Conservation (phyloP, 2,113 vertebrate species). For the Plotosus lineatus region DNA sequence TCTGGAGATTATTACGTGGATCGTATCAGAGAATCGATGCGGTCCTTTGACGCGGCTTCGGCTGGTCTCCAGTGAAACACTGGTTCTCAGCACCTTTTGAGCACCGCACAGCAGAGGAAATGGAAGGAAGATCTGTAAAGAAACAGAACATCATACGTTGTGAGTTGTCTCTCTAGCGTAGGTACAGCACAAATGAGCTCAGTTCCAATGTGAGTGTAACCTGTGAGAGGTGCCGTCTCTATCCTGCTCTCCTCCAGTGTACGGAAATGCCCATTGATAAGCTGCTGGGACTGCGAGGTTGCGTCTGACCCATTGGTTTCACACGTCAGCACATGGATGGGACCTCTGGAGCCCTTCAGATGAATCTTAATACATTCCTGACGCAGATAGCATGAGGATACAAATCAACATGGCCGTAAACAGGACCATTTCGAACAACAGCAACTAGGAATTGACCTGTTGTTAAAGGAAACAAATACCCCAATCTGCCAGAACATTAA, state of each 20-base stretch:
- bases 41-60: constrained; percentile 5
- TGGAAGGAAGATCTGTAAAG: constrained; percentile 36
- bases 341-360: constrained; percentile 82
- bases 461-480: too few relatives aligned
- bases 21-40: background rate
- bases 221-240: constrained; percentile 43
- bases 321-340: constrained; percentile 79
- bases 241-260: constrained; percentile 68
- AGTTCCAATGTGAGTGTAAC: constrained; percentile 36
- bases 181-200: background rate
- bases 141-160: background rate
- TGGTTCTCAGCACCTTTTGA: constrained; percentile 9
- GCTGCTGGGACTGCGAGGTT: background rate
- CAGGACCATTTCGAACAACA: background rate
- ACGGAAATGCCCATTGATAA: constrained; percentile 51
- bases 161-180: background rate
- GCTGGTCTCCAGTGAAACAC: background rate
- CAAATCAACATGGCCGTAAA: background rate
- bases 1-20: background rate
- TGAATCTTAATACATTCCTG: constrained; percentile 86
- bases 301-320: constrained; percentile 63
- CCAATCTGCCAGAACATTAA: too few relatives aligned
- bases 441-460: background rate
- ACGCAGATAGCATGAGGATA: background rate
- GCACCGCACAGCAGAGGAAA: constrained; percentile 50